These are phyloP conservation scores for Hesperophylax magnus DNA, from an alignment of 1,140 invertebrate species.

Conservation along the genomic window DNA sequence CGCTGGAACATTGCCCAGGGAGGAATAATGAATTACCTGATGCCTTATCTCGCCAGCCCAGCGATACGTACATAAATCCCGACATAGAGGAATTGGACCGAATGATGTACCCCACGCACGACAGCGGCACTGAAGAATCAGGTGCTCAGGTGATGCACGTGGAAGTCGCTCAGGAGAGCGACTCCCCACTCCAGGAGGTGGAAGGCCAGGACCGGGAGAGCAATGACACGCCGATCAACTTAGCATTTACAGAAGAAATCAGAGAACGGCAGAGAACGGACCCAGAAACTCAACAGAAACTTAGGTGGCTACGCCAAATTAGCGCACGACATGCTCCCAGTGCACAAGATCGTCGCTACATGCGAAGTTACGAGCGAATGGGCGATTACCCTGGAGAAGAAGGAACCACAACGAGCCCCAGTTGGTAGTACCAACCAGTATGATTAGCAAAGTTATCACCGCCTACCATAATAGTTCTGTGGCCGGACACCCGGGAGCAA, in stretches of 20 bases:
- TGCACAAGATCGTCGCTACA: not conserved
- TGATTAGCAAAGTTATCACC: not conserved
- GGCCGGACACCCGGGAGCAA: too few species aligned
- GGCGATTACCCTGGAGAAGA: not conserved
- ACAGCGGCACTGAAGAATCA: too few species aligned
- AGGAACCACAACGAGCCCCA: too few species aligned
- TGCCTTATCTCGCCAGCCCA: not conserved
- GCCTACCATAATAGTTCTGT: not conserved
- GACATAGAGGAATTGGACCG: not conserved
- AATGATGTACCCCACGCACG: too few species aligned
- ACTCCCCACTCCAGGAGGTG: not conserved
- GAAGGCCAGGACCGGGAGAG: not conserved
- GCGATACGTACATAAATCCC: not conserved
- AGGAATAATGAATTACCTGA: conserved; percentile 15
- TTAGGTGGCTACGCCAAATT: not conserved
- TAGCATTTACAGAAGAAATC: not conserved
- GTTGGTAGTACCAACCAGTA: not conserved
- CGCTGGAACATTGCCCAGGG: conserved; percentile 14
- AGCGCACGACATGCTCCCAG: not conserved
- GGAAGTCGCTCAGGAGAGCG: not conserved
- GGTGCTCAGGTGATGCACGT: not conserved
- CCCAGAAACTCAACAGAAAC: not conserved
- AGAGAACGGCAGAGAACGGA: not conserved
- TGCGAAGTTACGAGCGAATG: not conserved
- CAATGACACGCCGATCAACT: not conserved